A percentile compares a stretch with the other conserved stretches of the same genome.
These are phyloP conservation scores for Eriosoma lanigerum DNA, from an alignment of 1,140 invertebrate genomes.

Conservation along the genomic window DNA sequence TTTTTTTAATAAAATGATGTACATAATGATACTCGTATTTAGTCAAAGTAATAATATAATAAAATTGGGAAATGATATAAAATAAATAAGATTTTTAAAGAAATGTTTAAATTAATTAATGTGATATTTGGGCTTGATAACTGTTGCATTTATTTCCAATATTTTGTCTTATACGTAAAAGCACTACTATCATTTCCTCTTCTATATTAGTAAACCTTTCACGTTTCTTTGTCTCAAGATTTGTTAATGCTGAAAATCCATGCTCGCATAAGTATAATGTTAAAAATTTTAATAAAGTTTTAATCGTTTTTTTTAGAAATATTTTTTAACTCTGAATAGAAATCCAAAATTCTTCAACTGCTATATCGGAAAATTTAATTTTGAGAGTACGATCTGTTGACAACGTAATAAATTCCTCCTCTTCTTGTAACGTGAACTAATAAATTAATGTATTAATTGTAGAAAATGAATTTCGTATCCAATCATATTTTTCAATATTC, in stretches of 20 bases:
- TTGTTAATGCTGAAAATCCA: no score
- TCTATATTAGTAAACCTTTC: no score
- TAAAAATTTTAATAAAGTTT: no score
- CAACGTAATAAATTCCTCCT: neutral
- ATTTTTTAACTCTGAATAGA: constrained; percentile 3
- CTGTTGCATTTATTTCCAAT: constrained; percentile 3
- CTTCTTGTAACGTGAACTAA: neutral
- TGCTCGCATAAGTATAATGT: no score
- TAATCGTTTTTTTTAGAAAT: no score
- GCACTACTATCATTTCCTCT: no score
- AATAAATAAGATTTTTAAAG: constrained; percentile 1
- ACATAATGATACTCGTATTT: neutral
- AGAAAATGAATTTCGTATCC: no score
- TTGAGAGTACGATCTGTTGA: neutral
- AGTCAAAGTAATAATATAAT: neutral
- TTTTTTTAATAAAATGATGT: constrained; percentile 8
- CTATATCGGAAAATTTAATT: constrained; percentile 14
- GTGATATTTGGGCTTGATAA: neutral
- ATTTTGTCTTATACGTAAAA: constrained; percentile 1
- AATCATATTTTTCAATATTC: no score
- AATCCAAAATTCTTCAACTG: constrained; percentile 11
- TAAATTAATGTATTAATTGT: no score
- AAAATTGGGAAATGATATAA: constrained; percentile 9
- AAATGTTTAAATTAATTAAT: constrained; percentile 8
- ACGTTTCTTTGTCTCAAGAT: no score